phyloP scores from a whole-genome alignment of 2,797 vertebrate species.

The Catostomus latipinnis region DNA sequence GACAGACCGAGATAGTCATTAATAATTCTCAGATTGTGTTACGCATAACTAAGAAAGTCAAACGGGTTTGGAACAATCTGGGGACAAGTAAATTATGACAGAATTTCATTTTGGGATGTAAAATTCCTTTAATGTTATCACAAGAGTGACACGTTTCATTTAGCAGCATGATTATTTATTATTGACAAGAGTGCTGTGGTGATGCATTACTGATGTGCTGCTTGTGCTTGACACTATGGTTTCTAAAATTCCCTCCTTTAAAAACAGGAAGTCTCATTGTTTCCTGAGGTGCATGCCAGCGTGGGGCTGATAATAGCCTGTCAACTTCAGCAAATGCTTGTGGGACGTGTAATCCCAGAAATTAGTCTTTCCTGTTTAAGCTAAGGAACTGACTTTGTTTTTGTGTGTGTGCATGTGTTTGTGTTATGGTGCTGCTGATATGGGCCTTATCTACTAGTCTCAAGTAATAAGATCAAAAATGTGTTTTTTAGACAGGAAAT shows the following conservation, averaged over 20 bases:
- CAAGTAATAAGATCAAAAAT: conserved; percentile 27
- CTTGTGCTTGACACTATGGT: conserved; percentile 35
- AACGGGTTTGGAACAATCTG: no score
- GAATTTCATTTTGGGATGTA: no score
- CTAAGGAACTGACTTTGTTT: conserved; percentile 36
- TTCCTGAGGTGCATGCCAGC: conserved; percentile 45
- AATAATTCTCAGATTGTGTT: no score
- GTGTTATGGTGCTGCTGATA: conserved; percentile 41
- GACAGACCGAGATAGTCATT: no score
- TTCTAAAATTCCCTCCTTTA: conserved; percentile 18
- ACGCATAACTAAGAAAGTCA: no score
- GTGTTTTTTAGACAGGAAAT: conserved; percentile 28
- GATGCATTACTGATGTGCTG: conserved; percentile 35
- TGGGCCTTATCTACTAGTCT: conserved; percentile 26
- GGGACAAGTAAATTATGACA: no score
- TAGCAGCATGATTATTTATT: neutral
- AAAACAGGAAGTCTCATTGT: conserved; percentile 63
- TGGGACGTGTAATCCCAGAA: conserved; percentile 54
- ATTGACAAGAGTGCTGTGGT: neutral
- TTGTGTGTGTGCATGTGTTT: conserved; percentile 35
- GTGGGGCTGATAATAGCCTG: conserved; percentile 59
- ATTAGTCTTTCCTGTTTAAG: conserved; percentile 50
- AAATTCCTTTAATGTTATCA: neutral
- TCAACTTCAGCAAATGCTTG: conserved; percentile 45
- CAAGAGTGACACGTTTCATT: neutral